Conservation (phyloP, 2,797 vertebrate species). For the Lepidocolaptes lacrymiger region DNA sequence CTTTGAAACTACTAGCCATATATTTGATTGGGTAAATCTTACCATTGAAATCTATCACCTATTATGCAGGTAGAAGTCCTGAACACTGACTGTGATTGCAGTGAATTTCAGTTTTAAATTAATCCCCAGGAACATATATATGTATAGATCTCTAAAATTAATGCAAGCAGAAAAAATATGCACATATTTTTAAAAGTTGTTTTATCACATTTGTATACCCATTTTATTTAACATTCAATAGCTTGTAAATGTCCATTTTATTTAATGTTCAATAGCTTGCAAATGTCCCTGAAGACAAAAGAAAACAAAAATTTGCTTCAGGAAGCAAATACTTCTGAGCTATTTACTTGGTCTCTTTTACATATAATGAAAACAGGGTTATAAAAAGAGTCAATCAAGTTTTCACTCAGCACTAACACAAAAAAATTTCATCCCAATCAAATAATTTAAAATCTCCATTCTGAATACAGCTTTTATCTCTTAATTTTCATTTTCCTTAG, state of each 20-base stretch:
- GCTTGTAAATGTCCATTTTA: neutral
- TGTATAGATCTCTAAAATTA: neutral
- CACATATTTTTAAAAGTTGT: neutral
- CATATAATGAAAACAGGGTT: neutral
- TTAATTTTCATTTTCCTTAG: neutral
- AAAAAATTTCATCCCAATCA: neutral
- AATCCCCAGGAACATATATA: neutral
- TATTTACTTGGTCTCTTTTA: neutral
- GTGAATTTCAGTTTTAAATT: neutral
- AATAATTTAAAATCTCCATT: neutral
- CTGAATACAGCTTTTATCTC: neutral
- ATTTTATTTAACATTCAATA: neutral
- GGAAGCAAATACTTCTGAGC: neutral
- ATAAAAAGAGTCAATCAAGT: neutral
- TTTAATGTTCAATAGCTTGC: neutral
- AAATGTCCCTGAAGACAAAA: neutral
- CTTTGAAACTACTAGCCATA: neutral
- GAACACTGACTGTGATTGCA: neutral
- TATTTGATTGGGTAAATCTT: neutral
- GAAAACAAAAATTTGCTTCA: neutral
- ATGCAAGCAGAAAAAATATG: neutral
- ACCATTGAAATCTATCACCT: neutral
- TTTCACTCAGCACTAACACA: neutral
- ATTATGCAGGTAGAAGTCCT: neutral
- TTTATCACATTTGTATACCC: neutral